Percentiles rank a stretch among this genome's conserved stretches.
Evolutionary conservation across 30 jellyfish, hydroid and myxozoan genomes (phyloP).

Genomic region (Chrysaora quinquecirrha): DNA sequence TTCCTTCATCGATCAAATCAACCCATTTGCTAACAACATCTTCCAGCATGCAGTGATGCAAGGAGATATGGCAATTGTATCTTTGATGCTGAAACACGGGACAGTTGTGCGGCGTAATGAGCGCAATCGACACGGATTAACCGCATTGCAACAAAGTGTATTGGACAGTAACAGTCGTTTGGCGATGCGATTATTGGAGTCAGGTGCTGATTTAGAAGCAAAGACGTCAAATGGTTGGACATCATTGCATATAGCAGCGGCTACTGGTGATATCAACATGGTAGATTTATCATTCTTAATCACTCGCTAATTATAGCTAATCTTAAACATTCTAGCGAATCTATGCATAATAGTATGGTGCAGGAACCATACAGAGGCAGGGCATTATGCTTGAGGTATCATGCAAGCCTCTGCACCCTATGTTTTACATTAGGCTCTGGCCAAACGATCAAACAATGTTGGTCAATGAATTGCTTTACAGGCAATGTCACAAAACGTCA

Average conservation of each 20-base stretch:
- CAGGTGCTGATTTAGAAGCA: conserved; percentile 91
- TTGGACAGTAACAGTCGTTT: conserved; percentile 85
- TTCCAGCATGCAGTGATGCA: conserved; percentile 93
- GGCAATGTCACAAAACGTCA: too few relatives aligned
- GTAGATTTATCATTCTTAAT: too few relatives aligned
- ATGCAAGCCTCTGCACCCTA: too few relatives aligned
- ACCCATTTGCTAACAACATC: conserved; percentile 86
- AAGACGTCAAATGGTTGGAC: conserved; percentile 97
- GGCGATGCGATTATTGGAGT: conserved; percentile 71
- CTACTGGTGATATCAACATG: conserved; percentile 83
- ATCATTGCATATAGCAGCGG: conserved; percentile 90
- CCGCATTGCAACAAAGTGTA: conserved; percentile 91
- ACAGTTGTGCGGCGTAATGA: conserved; percentile 72
- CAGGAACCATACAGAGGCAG: too few relatives aligned
- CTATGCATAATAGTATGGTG: too few relatives aligned
- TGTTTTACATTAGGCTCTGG: too few relatives aligned
- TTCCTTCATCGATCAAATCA: conserved; percentile 77
- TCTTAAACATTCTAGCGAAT: too few relatives aligned
- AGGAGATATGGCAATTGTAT: conserved; percentile 83
- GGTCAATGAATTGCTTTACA: too few relatives aligned
- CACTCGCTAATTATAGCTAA: too few relatives aligned
- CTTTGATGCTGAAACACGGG: conserved; percentile 87
- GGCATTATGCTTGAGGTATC: too few relatives aligned
- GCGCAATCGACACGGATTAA: conserved; percentile 81
- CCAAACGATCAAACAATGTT: too few relatives aligned